These are phyloP conservation scores for Plutomurus gul DNA, from an alignment of 1,140 invertebrate species.

Conservation along the genomic window DNA sequence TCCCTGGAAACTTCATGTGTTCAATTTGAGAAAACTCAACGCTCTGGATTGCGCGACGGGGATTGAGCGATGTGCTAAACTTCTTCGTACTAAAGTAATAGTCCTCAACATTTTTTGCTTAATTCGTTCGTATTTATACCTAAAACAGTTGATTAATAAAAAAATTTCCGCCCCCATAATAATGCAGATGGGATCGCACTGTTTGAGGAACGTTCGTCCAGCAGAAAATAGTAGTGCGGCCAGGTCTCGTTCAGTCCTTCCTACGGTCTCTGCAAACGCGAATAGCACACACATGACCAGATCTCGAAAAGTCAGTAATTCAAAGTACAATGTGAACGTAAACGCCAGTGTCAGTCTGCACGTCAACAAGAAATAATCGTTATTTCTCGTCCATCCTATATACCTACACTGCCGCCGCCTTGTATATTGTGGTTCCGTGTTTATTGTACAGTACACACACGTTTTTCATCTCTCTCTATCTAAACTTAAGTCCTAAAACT, in stretches of 20 bases:
- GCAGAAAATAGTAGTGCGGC: not conserved
- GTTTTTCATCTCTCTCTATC: no score
- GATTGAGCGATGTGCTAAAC: not conserved
- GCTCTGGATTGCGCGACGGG: not conserved
- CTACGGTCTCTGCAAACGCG: not conserved
- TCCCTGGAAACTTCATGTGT: constrained; percentile 33
- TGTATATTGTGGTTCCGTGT: no score
- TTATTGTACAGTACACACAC: no score
- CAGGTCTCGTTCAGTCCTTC: not conserved
- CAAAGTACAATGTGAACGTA: not conserved
- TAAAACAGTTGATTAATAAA: not conserved
- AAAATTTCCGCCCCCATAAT: no score
- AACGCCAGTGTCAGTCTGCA: not conserved
- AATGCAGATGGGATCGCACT: not conserved
- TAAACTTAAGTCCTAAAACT: no score
- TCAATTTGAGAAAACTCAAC: not conserved
- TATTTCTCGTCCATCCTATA: not conserved
- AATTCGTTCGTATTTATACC: not conserved
- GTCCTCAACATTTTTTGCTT: not conserved
- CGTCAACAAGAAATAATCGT: not conserved
- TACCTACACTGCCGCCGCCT: no score
- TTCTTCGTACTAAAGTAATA: not conserved
- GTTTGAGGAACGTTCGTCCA: not conserved
- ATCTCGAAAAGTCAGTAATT: not conserved
- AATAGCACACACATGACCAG: not conserved